Base-by-base conservation (phyloP, 2,797 vertebrate species). In the Argya squamiceps region DNA sequence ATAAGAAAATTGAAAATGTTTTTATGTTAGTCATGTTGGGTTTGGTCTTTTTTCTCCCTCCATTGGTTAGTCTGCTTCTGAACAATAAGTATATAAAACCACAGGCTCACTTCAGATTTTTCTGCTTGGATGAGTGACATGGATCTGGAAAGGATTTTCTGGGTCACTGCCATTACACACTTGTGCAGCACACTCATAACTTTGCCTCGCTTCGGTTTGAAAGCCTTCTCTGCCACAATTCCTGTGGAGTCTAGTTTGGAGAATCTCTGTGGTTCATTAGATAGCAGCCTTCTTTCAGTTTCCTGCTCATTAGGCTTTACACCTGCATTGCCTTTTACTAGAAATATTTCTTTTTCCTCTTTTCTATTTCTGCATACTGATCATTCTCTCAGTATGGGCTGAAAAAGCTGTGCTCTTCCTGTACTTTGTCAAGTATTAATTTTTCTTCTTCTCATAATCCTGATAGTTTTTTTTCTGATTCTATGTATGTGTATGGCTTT, bases 141-240 rank as follows among this genome's bases (percentile, higher is more conserved):
- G 36, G 63, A 62, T 78, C 62, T 92, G 52, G 76, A 88, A 69
- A 44, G 89, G 84, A 76, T 91, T 94, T 94, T 92, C 46, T 93
- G 91, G 65, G 70, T 95, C 91, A 73, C 50, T 93, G 92, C 55
- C 6, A 7, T 65, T 79, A 8, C 22, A 50, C 43, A 20, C 62
- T 76, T 92, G 44, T 67, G 64, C 62, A 71, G 88, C 80, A 62
- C 2, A 10, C 67, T 81, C n/a, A 15, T 68, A 88, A 75, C 65
- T 92, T 73, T 41, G n/a, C 49, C 55, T 85, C 1, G 12, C 60
- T 86, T 70, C 4, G 4, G 58, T 71, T 53, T 90, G 80, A 92
- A 93, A 94, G 22, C 65, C n/a, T 75, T 64, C 53, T 84, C 34
- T 84, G 7, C 58, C 36, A 32, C 34, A 46, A 73, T 46, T 92